Percentiles rank a stretch among this genome's conserved stretches.
Evolutionary conservation across 2,113 vertebrate species (phyloP).

Genomic region (Abramis brama): DNA sequence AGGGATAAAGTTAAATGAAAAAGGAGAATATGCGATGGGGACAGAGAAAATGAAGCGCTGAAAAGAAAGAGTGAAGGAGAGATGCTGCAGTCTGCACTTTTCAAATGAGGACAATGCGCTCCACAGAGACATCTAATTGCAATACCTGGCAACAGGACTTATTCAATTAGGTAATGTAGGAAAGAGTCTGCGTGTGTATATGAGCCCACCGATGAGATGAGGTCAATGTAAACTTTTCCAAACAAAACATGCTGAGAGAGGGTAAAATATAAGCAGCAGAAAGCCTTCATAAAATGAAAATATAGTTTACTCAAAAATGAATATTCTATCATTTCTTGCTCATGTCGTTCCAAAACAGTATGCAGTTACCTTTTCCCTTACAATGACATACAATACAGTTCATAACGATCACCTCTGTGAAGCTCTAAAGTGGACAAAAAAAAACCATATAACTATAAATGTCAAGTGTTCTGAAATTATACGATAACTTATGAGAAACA

Average conservation of each 20-base stretch:
- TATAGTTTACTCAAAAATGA: not conserved
- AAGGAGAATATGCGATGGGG: not conserved
- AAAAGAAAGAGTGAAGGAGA: constrained; percentile 23
- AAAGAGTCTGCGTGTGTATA: constrained; percentile 6
- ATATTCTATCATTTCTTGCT: not conserved
- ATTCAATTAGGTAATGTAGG: constrained; percentile 39
- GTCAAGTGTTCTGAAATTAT: not conserved
- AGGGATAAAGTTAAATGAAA: constrained; percentile 53
- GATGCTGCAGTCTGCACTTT: constrained; percentile 43
- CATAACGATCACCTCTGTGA: not conserved
- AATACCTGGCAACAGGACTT: constrained; percentile 34
- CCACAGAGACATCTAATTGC: constrained; percentile 49
- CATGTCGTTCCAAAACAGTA: not conserved
- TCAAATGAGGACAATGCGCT: constrained; percentile 41
- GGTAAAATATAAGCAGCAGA: not conserved
- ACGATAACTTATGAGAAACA: not conserved
- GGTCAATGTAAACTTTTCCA: not conserved
- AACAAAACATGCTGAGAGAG: not conserved
- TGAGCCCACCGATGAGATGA: not conserved
- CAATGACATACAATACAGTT: not conserved
- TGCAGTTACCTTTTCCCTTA: not conserved
- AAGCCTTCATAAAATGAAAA: not conserved
- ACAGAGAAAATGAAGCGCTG: not conserved
- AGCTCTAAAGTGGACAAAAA: not conserved
- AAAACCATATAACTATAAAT: not conserved